Base-by-base conservation (phyloP, 2,888 invertebrate genomes). In the Dasypogon diadema region DNA sequence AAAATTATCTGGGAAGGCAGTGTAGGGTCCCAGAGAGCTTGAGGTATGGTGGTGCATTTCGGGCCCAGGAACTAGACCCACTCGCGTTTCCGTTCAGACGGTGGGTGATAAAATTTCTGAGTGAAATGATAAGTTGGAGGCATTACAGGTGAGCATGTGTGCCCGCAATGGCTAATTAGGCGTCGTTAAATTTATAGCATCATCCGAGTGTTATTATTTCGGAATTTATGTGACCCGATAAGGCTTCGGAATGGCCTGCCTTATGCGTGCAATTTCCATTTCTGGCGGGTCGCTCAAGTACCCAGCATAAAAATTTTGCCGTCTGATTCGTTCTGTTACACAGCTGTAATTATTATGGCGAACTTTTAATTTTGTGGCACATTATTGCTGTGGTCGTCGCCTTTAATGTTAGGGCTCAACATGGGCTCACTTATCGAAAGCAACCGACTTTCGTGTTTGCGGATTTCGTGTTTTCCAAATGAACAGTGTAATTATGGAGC, bases 321-420 rank as follows among this genome's bases (percentile, higher is more conserved):
- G 30, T 12, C 10, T 14, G 48, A 72, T 46, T 54, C 63, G 73
- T 76, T 74, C 24, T 12, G 34, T 46, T 76, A 56, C 68, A 65
- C 68, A 37, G 30, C 63, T 22, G 58, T 70, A 74, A 77, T 75
- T 70, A 70, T 70, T 58, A 70, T 60, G 70, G 75, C 46, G 56
- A 70, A 34, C 56, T 77, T 77, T 77, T 77, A 77, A 74, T 60
- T 75, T 77, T 77, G 68, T 70, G 74, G 58, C 37, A 75, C 54
- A 37, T 77, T 75, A 74, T 65, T 58, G 55, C 63, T 68, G 51
- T n/a, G n/a, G n/a, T n/a, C n/a, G n/a, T n/a, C n/a, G n/a, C n/a
- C n/a, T n/a, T n/a, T n/a, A n/a, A n/a, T n/a, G n/a, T n/a, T n/a
- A n/a, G n/a, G n/a, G n/a, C n/a, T n/a, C n/a, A n/a, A n/a, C n/a